phyloP scores from a whole-genome alignment of 23 tunicate species.

The Ciona savignyi region DNA sequence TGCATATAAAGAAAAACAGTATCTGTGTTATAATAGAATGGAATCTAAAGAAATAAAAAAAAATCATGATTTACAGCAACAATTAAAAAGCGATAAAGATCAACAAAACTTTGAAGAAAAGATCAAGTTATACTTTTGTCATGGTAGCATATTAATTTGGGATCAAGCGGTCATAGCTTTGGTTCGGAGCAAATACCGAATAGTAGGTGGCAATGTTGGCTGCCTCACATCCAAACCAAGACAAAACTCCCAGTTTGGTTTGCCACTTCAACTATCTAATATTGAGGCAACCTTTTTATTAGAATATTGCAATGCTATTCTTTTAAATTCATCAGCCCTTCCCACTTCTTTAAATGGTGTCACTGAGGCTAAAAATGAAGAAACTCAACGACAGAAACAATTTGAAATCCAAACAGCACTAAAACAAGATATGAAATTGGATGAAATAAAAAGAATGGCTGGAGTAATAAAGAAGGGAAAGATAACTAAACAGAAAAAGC shows the following conservation, averaged over 20 bases:
- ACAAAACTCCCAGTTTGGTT: constrained; percentile 33
- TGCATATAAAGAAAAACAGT: too few relatives aligned
- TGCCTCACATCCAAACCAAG: constrained; percentile 68
- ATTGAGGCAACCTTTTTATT: constrained; percentile 61
- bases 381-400: constrained; percentile 22
- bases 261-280: constrained; percentile 53
- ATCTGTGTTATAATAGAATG: too few relatives aligned
- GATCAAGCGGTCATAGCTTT: constrained; percentile 13
- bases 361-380: constrained; percentile 3
- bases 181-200: constrained; percentile 22
- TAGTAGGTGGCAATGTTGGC: constrained; percentile 52
- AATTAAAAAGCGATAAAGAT: too few relatives aligned
- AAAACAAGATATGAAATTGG: constrained; percentile 37
- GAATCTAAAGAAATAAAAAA: too few relatives aligned
- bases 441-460: constrained; percentile 42
- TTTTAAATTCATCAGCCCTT: constrained; percentile 13
- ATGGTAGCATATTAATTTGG: constrained; percentile 61
- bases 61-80: too few relatives aligned
- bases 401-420: constrained; percentile 39
- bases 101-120: too few relatives aligned
- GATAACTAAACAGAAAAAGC: constrained; percentile 1
- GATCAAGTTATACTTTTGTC: constrained; percentile 28
- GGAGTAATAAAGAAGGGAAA: constrained; percentile 45
- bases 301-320: background rate
- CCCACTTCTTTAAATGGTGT: constrained; percentile 6